Conservation (phyloP, 2,113 vertebrate genomes). For the Engraulis encrasicolus region DNA sequence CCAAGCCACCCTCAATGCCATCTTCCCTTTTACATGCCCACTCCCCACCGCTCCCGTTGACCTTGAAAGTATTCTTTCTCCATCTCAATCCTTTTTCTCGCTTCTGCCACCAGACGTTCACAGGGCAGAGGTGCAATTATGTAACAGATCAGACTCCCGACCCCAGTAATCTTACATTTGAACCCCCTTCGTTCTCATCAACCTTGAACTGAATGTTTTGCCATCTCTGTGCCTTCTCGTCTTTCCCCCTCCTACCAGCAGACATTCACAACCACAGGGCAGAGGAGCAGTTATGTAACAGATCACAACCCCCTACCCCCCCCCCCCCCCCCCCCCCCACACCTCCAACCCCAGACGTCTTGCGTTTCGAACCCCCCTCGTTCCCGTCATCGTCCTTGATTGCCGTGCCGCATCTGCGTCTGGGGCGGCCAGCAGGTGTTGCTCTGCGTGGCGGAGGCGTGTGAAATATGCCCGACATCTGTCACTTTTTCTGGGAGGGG, state of each 20-base stretch:
- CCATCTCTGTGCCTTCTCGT: no score
- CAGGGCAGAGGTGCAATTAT: background rate
- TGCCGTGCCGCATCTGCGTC: background rate
- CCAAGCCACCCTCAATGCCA: no score
- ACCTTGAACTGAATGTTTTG: no score
- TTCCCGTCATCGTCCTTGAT: background rate
- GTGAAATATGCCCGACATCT: constrained; percentile 8
- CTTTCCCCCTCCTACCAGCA: no score
- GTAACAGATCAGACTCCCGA: background rate
- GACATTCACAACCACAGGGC: no score
- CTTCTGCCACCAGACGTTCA: background rate
- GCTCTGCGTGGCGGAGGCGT: background rate
- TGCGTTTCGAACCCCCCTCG: no score
- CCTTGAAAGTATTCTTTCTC: background rate
- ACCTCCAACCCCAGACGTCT: no score
- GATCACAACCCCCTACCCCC: no score
- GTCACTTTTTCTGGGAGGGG: background rate
- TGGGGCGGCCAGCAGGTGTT: background rate
- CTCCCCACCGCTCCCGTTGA: background rate
- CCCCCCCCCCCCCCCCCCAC: no score
- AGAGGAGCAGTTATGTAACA: no score
- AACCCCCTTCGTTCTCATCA: background rate
- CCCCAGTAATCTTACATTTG: no score
- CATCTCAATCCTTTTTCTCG: constrained; percentile 11
- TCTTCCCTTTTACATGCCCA: no score